These are phyloP conservation scores for Hirudinaria manillensis DNA, from an alignment of 2,888 invertebrate genomes.

Conservation along the genomic window DNA sequence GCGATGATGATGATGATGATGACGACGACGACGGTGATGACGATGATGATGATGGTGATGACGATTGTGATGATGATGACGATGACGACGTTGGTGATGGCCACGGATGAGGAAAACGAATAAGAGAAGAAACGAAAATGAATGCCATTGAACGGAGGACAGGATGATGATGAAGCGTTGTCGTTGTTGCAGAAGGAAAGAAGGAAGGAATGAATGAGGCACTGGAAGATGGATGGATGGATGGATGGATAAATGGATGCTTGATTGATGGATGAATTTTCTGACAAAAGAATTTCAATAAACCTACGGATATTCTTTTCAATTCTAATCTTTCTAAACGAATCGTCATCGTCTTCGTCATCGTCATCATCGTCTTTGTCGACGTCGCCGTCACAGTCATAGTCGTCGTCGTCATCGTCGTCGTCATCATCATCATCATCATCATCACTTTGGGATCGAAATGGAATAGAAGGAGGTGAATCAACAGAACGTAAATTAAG, in stretches of 20 bases:
- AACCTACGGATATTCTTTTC: no score
- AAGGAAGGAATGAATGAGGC: no score
- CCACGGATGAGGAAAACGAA: background rate
- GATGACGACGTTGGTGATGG: background rate
- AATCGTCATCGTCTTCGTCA: constrained; percentile 12
- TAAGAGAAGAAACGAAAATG: background rate
- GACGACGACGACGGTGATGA: background rate
- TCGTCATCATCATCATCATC: background rate
- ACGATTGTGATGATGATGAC: background rate
- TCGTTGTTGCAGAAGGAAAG: no score
- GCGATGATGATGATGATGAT: background rate
- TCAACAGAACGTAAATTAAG: no score
- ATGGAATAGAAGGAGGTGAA: no score
- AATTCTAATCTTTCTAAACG: background rate
- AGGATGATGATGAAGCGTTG: no score
- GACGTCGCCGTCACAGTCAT: background rate
- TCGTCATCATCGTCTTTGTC: background rate
- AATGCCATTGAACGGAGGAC: no score
- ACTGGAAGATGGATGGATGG: no score
- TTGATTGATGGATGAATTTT: no score
- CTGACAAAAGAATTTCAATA: no score
- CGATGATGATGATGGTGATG: constrained; percentile 1
- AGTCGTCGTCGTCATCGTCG: background rate
- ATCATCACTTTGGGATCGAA: background rate
- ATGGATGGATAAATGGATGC: no score